Evolutionary conservation across 2,888 invertebrate species (phyloP).

Genomic region (Cistogaster globosa): DNA sequence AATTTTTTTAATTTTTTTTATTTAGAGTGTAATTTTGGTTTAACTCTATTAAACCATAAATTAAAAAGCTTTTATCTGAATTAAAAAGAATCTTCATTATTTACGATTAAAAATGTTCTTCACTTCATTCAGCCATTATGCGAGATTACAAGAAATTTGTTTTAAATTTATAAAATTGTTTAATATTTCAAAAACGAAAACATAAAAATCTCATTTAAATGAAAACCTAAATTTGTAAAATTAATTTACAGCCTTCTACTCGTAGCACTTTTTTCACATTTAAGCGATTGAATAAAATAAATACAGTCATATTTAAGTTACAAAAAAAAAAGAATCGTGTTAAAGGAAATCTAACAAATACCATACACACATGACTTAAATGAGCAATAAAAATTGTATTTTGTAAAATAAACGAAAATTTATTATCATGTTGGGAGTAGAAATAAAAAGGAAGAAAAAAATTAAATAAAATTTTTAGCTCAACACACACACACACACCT

Average conservation of each 20-base stretch:
- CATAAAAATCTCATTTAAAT: not conserved
- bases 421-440: constrained; percentile 15
- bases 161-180: not conserved
- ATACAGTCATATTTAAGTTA: not conserved
- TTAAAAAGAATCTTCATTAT: not conserved
- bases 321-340: not conserved
- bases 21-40: no score
- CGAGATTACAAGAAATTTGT: no score
- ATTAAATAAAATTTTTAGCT: not conserved
- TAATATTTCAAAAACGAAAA: not conserved
- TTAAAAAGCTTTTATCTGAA: no score
- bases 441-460: constrained; percentile 20
- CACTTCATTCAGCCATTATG: no score
- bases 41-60: no score
- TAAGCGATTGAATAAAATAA: constrained; percentile 16
- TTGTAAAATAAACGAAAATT: constrained; percentile 38
- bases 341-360: not conserved
- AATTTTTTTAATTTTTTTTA: no score
- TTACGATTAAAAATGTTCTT: not conserved
- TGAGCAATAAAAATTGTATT: constrained; percentile 21
- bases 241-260: constrained; percentile 18
- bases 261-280: not conserved
- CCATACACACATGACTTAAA: constrained; percentile 5
- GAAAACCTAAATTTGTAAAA: not conserved
- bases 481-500: not conserved